phyloP scores from a whole-genome alignment of 2,113 vertebrate genomes.

The Orycteropus afer region DNA sequence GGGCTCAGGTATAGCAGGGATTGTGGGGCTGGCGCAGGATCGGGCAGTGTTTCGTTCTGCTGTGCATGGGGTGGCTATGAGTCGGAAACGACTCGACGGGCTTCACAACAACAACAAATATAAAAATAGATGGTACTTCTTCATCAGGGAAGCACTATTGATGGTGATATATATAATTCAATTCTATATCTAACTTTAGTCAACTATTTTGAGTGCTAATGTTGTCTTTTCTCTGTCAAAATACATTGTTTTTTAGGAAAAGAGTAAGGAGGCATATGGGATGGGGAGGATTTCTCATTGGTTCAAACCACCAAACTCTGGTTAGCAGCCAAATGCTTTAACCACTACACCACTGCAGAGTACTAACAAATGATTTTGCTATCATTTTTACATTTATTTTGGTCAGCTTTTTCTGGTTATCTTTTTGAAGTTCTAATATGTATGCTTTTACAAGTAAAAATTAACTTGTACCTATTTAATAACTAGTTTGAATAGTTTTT shows the following conservation, averaged over 20 bases:
- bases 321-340: too few relatives aligned
- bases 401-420: not conserved
- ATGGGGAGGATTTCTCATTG: too few relatives aligned
- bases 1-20: too few relatives aligned
- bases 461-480: not conserved
- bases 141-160: not conserved
- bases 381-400: not conserved
- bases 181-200: not conserved
- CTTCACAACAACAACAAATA: too few relatives aligned
- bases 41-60: too few relatives aligned
- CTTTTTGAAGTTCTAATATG: slow-evolving; percentile 18
- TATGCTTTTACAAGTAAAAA: slow-evolving; percentile 23
- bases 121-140: not conserved
- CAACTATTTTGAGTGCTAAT: not conserved
- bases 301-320: too few relatives aligned
- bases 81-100: too few relatives aligned
- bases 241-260: not conserved
- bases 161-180: not conserved
- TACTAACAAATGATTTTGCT: not conserved
- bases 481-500: not conserved
- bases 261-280: not conserved
- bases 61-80: too few relatives aligned
- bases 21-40: too few relatives aligned
- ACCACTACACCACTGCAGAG: too few relatives aligned
- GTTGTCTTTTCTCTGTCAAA: not conserved